Conservation (phyloP, 2,113 vertebrate species). For the Leptobrachium leishanense region DNA sequence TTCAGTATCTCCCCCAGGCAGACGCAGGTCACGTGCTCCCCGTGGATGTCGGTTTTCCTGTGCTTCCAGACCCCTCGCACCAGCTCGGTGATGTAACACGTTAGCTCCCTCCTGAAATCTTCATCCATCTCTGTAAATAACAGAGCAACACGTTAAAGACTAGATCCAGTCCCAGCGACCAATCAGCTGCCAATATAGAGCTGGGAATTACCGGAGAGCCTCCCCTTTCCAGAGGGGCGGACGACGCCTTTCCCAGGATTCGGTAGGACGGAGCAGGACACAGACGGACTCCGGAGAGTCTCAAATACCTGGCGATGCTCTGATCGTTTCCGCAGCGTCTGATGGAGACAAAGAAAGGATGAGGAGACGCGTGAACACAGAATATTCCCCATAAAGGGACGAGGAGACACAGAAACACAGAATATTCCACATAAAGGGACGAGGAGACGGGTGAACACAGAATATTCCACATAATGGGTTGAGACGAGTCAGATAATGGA, state of each 20-base stretch:
- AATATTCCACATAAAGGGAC: too few relatives aligned
- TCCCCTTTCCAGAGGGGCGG: constrained; percentile 12
- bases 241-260: constrained; percentile 45
- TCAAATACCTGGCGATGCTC: constrained; percentile 53
- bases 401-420: too few relatives aligned
- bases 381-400: too few relatives aligned
- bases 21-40: constrained; percentile 14
- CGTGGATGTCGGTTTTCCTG: constrained; percentile 19
- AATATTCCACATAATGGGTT: too few relatives aligned
- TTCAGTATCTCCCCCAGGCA: constrained; percentile 39
- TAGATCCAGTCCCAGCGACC: background rate
- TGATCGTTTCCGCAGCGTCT: constrained; percentile 42
- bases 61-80: constrained; percentile 18
- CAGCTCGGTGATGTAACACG: constrained; percentile 31
- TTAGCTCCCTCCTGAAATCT: constrained; percentile 36
- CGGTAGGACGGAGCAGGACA: constrained; percentile 58
- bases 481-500: too few relatives aligned
- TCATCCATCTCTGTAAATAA: constrained; percentile 45
- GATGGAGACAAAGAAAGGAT: background rate
- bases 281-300: constrained; percentile 49
- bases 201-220: constrained; percentile 46
- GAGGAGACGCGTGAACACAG: too few relatives aligned
- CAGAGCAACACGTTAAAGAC: background rate
- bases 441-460: too few relatives aligned
- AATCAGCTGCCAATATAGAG: background rate